Conservation (phyloP, 1,140 invertebrate genomes). For the Orussus abietinus region DNA sequence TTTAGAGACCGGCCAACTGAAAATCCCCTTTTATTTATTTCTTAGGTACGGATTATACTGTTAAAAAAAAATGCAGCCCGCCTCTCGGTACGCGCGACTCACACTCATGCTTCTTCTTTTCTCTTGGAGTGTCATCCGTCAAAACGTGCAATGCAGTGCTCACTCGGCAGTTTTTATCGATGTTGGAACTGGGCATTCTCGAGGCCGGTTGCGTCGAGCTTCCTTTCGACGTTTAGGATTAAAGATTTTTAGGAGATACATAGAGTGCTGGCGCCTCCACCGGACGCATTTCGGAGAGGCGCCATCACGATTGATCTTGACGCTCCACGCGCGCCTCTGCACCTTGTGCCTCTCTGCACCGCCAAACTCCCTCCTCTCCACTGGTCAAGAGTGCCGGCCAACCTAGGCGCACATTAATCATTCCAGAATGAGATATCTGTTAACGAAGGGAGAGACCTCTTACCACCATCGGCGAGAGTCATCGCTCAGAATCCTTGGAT, state of each 20-base stretch:
- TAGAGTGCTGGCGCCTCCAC: conserved; percentile 26
- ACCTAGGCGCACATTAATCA: too few species aligned
- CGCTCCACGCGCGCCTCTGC: conserved; percentile 34
- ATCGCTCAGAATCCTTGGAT: too few species aligned
- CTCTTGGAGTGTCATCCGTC: conserved; percentile 3
- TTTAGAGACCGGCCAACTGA: conserved; percentile 42
- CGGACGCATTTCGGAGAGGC: conserved; percentile 44
- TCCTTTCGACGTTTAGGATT: too few species aligned
- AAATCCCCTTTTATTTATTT: conserved; percentile 48
- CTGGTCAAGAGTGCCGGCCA: conserved; percentile 13
- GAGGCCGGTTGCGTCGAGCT: too few species aligned
- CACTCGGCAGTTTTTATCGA: too few species aligned
- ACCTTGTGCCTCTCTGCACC: background rate
- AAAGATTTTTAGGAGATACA: too few species aligned
- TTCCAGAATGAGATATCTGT: too few species aligned
- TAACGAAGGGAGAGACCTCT: too few species aligned
- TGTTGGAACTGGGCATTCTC: too few species aligned
- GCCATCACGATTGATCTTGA: conserved; percentile 25
- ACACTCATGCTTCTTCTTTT: conserved; percentile 18
- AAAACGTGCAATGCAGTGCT: too few species aligned
- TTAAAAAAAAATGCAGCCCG: conserved; percentile 41
- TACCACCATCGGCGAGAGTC: too few species aligned
- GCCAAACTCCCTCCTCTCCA: conserved; percentile 3
- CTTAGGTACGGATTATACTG: conserved; percentile 52
- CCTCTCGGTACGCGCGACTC: conserved; percentile 45